phyloP scores from a whole-genome alignment of 2,888 invertebrate genomes.

The Eremobia ochroleuca region DNA sequence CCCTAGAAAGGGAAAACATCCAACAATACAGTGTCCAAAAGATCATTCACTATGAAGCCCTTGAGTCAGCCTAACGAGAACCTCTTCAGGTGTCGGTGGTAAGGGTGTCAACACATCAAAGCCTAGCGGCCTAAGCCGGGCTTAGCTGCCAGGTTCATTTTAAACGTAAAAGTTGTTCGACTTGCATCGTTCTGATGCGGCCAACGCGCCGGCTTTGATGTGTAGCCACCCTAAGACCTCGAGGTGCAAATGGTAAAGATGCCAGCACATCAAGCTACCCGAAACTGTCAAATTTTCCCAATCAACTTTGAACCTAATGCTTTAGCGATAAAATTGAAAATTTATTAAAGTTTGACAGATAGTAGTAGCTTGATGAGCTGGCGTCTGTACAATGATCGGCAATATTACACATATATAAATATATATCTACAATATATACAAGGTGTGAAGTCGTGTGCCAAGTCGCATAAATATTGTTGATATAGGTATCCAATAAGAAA shows the following conservation, averaged over 20 bases:
- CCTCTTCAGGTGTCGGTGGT: conserved; percentile 16
- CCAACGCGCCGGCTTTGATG: background rate
- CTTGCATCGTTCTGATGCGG: background rate
- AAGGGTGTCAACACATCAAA: background rate
- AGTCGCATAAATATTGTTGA: conserved; percentile 14
- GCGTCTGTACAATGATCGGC: conserved; percentile 1
- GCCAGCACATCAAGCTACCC: too few relatives aligned
- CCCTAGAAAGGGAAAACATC: background rate
- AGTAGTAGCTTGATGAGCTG: too few relatives aligned
- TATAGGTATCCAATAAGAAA: conserved; percentile 8
- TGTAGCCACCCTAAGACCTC: background rate
- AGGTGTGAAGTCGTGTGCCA: background rate
- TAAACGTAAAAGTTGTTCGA: background rate
- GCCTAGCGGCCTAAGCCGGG: background rate
- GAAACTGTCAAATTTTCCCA: too few relatives aligned
- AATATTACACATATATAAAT: background rate
- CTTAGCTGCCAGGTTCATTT: background rate
- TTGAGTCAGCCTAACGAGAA: conserved; percentile 32
- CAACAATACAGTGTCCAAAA: conserved; percentile 3
- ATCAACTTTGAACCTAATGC: too few relatives aligned
- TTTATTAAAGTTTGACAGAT: too few relatives aligned
- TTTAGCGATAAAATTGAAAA: too few relatives aligned
- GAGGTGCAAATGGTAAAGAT: background rate
- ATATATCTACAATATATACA: background rate
- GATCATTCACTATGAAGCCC: background rate